phyloP scores from a whole-genome alignment of 1,140 invertebrate genomes.

The Cataglyphis hispanica region DNA sequence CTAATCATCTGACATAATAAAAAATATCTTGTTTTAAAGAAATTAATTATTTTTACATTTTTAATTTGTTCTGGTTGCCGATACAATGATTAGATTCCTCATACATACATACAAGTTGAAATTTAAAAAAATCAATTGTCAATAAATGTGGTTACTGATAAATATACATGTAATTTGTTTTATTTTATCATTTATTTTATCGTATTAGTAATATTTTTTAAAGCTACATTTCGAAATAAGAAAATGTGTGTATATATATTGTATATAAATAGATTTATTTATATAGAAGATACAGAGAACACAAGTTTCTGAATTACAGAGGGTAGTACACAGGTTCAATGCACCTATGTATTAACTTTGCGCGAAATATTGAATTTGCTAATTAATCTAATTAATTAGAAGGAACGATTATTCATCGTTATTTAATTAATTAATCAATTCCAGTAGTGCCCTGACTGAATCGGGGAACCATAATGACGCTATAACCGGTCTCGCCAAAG shows the following conservation, averaged over 20 bases:
- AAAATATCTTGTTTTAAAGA: background rate
- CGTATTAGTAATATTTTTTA: background rate
- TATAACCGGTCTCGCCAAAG: constrained; percentile 52
- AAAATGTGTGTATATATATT: background rate
- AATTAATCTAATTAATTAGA: constrained; percentile 64
- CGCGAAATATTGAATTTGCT: constrained; percentile 55
- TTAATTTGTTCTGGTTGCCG: background rate
- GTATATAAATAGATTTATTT: constrained; percentile 10
- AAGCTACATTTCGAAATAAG: background rate
- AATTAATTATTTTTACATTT: background rate
- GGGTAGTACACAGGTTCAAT: background rate
- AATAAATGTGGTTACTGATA: background rate
- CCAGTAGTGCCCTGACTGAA: constrained; percentile 53
- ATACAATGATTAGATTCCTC: background rate
- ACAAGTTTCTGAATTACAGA: constrained; percentile 29
- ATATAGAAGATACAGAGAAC: background rate
- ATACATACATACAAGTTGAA: background rate
- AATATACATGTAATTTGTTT: background rate
- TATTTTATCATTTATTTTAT: background rate
- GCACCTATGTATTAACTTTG: constrained; percentile 35
- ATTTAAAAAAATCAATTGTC: constrained; percentile 9
- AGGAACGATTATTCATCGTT: constrained; percentile 60
- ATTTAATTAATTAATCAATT: constrained; percentile 65
- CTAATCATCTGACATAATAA: background rate
- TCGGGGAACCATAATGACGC: constrained; percentile 55